Percentiles rank a stretch among this genome's conserved stretches.
phyloP scores from a whole-genome alignment of 2,113 vertebrate genomes.

The Orientallactaga bullata region DNA sequence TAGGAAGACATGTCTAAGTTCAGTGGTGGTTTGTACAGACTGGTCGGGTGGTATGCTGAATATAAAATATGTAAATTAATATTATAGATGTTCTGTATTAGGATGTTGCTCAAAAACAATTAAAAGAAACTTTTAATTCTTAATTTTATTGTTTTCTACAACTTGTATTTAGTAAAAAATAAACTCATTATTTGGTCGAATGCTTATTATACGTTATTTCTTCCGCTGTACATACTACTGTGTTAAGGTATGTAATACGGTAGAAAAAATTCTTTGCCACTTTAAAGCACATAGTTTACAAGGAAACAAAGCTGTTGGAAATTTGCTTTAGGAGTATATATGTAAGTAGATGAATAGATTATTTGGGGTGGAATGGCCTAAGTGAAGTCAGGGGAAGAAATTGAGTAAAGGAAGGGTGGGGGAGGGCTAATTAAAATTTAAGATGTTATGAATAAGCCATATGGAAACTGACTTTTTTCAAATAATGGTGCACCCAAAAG shows the following conservation, averaged over 20 bases:
- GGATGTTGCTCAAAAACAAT: neutral
- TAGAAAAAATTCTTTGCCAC: neutral
- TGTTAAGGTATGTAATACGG: neutral
- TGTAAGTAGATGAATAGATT: too few species aligned
- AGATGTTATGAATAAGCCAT: too few species aligned
- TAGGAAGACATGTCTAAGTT: neutral
- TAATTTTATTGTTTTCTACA: neutral
- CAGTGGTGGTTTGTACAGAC: neutral
- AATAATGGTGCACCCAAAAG: too few species aligned
- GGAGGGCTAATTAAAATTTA: too few species aligned
- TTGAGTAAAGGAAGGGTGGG: too few species aligned
- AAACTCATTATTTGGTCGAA: neutral
- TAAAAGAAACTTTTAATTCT: neutral
- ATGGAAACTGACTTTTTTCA: too few species aligned
- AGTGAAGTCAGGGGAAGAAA: too few species aligned
- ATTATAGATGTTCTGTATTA: neutral
- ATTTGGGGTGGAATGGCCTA: too few species aligned
- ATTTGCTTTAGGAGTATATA: neutral
- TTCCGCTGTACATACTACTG: neutral
- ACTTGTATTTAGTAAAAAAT: neutral
- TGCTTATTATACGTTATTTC: neutral
- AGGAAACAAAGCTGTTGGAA: neutral
- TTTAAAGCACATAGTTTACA: neutral
- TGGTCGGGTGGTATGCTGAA: neutral
- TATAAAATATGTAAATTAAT: too few species aligned